Evolutionary conservation across 2,888 invertebrate genomes (phyloP), one percentile per base, ranked within the genome.

Genomic region (Rhingia campestris): DNA sequence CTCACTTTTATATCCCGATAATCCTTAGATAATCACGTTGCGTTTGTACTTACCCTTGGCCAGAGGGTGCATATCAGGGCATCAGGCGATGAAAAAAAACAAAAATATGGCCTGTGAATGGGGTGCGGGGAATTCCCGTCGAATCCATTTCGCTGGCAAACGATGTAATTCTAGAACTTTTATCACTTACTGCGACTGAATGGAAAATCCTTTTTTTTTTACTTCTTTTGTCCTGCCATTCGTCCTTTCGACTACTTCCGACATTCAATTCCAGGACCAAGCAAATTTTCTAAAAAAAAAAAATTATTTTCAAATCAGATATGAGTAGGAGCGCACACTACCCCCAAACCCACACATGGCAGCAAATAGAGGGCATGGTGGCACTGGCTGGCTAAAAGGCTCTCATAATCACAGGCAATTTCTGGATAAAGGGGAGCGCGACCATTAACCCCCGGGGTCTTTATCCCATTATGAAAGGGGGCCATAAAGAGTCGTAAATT

Each of bases 401-500:
- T 54, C 61, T 74, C 69, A 79, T 84, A 84, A 84, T 80, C 84
- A 75, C 80, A 66, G 74, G 84, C 64, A 75, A 80, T 75, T 80
- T 75, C 70, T 84, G 75, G 80, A 84, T 84, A 80, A 80, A 80
- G 66, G 74, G 74, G 66, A 80, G 79, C 66, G 74, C 80, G 80
- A 75, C 84, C 80, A 51, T 84, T 84, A 84, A 66, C 80, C 80
- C 79, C 75, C 41, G 61, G 63, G 74, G 80, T 80, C 80, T 61
- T 74, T 84, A 84, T 84, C 84, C 84, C 80, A 84, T 84, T 84
- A 84, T 84, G 61, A 84, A 75, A 69, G 76, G 69, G 69, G 76
- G 74, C 79, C 69, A 74, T 84, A 84, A 84, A 74, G 79, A 63
- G 80, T 75, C 84, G 84, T 84, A 84, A 84, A 84, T 84, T 84